phyloP scores from a whole-genome alignment of 2,797 vertebrate species.

The Varecia variegata region DNA sequence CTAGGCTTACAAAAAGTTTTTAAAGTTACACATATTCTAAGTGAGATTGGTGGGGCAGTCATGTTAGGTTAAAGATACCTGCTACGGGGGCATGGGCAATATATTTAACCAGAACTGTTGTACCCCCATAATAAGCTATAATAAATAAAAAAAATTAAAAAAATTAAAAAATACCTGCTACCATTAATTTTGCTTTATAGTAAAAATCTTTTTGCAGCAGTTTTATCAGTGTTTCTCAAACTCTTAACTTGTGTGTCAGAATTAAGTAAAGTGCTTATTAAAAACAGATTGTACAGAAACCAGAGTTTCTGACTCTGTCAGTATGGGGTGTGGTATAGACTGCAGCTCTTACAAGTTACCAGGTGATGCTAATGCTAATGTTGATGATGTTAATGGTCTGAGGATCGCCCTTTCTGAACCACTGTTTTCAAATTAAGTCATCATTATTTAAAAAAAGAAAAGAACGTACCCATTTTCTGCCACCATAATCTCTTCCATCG shows the following conservation, averaged over 20 bases:
- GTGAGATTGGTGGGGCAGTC: neutral
- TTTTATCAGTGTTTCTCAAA: neutral
- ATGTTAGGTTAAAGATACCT: neutral
- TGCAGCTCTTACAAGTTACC: neutral
- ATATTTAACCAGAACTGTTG: too few species aligned
- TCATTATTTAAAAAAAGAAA: neutral
- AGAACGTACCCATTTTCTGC: neutral
- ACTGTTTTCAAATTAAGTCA: neutral
- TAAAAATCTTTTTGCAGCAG: neutral
- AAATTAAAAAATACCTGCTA: neutral
- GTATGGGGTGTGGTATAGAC: neutral
- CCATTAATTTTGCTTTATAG: constrained; percentile 23
- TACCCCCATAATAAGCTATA: too few species aligned
- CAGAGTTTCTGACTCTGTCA: neutral
- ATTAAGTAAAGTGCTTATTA: neutral
- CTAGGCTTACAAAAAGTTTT: neutral
- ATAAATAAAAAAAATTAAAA: too few species aligned
- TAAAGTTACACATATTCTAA: neutral
- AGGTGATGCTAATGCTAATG: neutral
- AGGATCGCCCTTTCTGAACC: neutral
- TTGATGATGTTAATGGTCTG: neutral
- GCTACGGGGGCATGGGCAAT: too few species aligned
- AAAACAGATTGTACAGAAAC: neutral
- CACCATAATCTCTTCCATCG: neutral
- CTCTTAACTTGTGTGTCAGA: neutral